A percentile compares a stretch with the other conserved stretches of the same genome.
Evolutionary conservation across 2,113 vertebrate species (phyloP).

Genomic region (Leucosticte australis): DNA sequence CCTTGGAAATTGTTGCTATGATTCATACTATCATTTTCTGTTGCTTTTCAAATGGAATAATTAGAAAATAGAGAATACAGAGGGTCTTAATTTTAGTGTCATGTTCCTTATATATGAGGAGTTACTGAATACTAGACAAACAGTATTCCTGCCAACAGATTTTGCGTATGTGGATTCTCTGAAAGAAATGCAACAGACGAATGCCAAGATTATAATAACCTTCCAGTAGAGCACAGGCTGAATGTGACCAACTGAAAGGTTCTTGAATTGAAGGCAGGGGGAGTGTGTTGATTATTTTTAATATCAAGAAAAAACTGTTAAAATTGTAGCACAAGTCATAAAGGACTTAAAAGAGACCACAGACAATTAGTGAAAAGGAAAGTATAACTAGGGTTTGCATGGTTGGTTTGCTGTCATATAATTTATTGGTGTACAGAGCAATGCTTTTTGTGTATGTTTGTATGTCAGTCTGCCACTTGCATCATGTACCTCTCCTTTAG

Average conservation of each 20-base stretch:
- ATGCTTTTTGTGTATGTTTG: not conserved
- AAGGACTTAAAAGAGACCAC: constrained; percentile 29
- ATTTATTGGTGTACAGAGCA: constrained; percentile 27
- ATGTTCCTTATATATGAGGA: not conserved
- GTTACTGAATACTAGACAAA: constrained; percentile 19
- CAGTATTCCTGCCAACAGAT: constrained; percentile 32
- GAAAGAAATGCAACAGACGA: constrained; percentile 29
- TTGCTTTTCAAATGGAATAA: not conserved
- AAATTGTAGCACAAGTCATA: constrained; percentile 28
- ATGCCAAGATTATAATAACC: constrained; percentile 45
- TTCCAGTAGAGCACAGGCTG: constrained; percentile 27
- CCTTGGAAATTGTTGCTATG: not conserved
- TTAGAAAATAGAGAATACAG: not conserved
- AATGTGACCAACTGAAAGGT: constrained; percentile 8
- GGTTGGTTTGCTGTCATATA: constrained; percentile 32
- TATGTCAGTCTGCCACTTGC: constrained; percentile 4
- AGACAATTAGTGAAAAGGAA: constrained; percentile 21
- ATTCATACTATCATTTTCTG: not conserved
- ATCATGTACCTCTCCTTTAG: not conserved
- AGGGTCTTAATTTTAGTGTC: constrained; percentile 21
- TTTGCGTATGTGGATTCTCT: constrained; percentile 48
- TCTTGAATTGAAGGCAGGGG: constrained; percentile 17
- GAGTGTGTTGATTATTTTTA: constrained; percentile 23
- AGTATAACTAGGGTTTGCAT: constrained; percentile 13
- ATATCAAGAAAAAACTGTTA: constrained; percentile 14